Base-by-base conservation (phyloP, 1,140 invertebrate genomes). In the Lutraria rhynchaena region DNA sequence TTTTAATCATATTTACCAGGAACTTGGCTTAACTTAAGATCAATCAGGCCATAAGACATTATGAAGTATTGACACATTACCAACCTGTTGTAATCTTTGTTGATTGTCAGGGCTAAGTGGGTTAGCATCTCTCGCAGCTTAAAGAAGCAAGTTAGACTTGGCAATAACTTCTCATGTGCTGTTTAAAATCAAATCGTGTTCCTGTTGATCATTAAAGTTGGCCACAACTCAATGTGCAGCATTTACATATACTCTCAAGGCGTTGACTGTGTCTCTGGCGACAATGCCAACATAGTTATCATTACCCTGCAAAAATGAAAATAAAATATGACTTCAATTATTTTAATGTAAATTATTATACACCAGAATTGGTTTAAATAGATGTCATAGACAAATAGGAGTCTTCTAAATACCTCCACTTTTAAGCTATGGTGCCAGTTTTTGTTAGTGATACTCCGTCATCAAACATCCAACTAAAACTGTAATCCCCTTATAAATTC, bases 221-320 rank as follows among this genome's bases (percentile, higher is more conserved):
- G 96, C 95, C 81, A 94, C 95, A 44, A 97, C 95, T 61, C 95
- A 95, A 65, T 96, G 93, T 0, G 96, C 95, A 51, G 96, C 94
- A 53, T 93, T 94, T 0, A 95, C 95, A 29, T 97, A 94, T 7
- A 89, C 81, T 51, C 95, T 94, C 1, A 98, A 90, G 4, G 95
- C 94, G 82, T 95, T 94, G 0, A 96, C 96, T 0, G 96, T 96
- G 87, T 98, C 96, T 55, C 96, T 92, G 1, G 96, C 96, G 13
- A 96, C 96, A 74, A 95, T 95, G 2, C 96, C 96, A 0, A 96
- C 96, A 90, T 97, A 97, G 81, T 95, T 95, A 77, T 96, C 95
- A 90, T 98, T 97, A 46, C 95, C 95, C 88, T 93, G 85, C 5
- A 83, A 57, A 82, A 60, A 65, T 22, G 7, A 2, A n/a, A n/a